Evolutionary conservation across 2,113 vertebrate genomes (phyloP).

Genomic region (Myrmophylax atrothorax): DNA sequence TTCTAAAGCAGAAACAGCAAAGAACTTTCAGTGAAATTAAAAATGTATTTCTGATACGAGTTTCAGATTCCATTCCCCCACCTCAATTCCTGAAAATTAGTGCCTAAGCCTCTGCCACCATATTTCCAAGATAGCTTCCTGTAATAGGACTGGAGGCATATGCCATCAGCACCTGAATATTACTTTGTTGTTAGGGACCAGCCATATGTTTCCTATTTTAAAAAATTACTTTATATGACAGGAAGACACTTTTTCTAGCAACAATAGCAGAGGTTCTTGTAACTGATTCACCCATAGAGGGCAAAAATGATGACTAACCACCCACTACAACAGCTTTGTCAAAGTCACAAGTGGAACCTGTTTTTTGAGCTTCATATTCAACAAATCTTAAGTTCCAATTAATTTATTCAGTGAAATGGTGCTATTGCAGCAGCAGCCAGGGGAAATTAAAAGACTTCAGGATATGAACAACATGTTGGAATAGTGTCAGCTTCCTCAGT

Average conservation of each 20-base stretch:
- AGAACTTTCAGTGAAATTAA: not conserved
- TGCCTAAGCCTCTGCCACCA: conserved; percentile 6
- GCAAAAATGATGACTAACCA: not conserved
- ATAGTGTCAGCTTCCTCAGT: conserved; percentile 1
- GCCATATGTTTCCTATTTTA: conserved; percentile 77
- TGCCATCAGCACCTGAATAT: conserved; percentile 68
- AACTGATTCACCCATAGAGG: conserved; percentile 32
- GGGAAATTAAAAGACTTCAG: conserved; percentile 43
- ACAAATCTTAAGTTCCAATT: not conserved
- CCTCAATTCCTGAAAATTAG: conserved; percentile 18
- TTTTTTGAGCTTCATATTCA: not conserved
- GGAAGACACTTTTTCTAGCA: conserved; percentile 69
- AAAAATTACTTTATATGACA: conserved; percentile 74
- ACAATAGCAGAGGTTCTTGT: conserved; percentile 49
- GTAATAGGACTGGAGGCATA: conserved; percentile 31
- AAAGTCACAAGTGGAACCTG: not conserved
- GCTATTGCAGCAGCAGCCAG: conserved; percentile 34
- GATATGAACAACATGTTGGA: conserved; percentile 32
- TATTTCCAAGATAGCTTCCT: conserved; percentile 61
- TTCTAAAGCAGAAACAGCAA: not conserved
- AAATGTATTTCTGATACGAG: not conserved
- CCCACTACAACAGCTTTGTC: not conserved
- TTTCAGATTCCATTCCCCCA: not conserved
- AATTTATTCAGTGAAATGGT: conserved; percentile 38
- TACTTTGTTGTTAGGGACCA: conserved; percentile 54